A percentile compares a stretch with the other conserved stretches of the same genome.
Conservation (phyloP, 1,140 invertebrate genomes). For the Zaprionus vittiger region DNA sequence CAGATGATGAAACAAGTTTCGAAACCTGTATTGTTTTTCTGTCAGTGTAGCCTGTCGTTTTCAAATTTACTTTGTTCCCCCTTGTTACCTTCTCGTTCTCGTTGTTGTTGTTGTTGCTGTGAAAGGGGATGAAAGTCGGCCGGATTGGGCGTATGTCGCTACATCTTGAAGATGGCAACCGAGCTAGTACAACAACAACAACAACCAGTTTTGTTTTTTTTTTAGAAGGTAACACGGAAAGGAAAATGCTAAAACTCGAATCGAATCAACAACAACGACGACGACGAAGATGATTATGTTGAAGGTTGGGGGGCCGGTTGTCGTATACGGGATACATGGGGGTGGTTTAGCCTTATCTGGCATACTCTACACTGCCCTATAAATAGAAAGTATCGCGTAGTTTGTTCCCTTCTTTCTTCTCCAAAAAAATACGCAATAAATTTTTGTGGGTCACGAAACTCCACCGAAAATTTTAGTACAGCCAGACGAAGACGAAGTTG, state of each 20-base stretch:
- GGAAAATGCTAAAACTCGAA: constrained; percentile 39
- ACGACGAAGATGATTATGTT: not conserved
- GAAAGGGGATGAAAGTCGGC: constrained; percentile 70
- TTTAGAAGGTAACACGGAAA: constrained; percentile 22
- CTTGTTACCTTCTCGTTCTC: constrained; percentile 22
- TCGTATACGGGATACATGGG: constrained; percentile 13
- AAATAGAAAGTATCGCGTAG: constrained; percentile 42
- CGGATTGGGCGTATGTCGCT: constrained; percentile 47
- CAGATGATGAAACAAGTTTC: constrained; percentile 43
- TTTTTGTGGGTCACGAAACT: constrained; percentile 32
- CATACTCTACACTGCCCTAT: constrained; percentile 27
- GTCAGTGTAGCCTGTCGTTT: constrained; percentile 58
- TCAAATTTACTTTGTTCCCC: constrained; percentile 34
- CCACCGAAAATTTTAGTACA: constrained; percentile 38
- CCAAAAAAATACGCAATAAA: constrained; percentile 29
- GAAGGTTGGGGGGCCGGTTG: constrained; percentile 11
- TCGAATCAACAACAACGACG: not conserved
- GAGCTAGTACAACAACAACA: constrained; percentile 14
- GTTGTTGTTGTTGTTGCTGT: constrained; percentile 29
- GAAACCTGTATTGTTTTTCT: constrained; percentile 37
- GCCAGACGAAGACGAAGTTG: constrained; percentile 14
- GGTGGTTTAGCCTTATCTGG: constrained; percentile 40
- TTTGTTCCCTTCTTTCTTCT: constrained; percentile 16
- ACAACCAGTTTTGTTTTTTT: constrained; percentile 59
- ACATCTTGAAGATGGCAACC: constrained; percentile 75